Evolutionary conservation across 2,797 vertebrate species (phyloP).

Genomic region (Oreonectes daqikongensis): DNA sequence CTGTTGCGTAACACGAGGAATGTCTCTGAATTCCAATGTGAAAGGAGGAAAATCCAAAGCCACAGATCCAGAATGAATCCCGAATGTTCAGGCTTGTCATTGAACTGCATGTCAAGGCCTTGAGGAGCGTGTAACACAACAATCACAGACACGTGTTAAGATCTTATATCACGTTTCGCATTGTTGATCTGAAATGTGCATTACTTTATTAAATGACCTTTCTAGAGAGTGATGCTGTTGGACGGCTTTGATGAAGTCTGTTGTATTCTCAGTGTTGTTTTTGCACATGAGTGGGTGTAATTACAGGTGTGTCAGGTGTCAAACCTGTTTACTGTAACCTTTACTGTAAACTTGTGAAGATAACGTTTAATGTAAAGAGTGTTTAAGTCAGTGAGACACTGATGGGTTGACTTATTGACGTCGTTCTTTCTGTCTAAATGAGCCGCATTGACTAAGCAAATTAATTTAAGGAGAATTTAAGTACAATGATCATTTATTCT

Average conservation of each 20-base stretch:
- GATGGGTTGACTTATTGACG: no score
- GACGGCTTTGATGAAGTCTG: conserved; percentile 16
- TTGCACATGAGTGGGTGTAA: neutral
- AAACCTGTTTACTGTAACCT: neutral
- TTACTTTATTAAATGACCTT: neutral
- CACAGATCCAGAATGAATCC: neutral
- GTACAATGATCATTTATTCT: no score
- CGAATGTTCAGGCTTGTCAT: neutral
- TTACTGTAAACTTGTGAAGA: neutral
- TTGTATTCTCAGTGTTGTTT: neutral
- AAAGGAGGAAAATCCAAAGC: neutral
- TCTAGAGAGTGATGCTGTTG: neutral
- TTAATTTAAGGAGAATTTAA: no score
- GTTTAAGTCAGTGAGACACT: neutral
- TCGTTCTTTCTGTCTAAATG: no score
- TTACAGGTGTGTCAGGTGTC: neutral
- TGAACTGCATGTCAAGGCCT: neutral
- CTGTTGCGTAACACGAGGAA: neutral
- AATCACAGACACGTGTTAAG: neutral
- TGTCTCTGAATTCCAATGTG: neutral
- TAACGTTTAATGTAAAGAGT: neutral
- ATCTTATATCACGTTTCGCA: neutral
- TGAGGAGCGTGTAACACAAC: neutral
- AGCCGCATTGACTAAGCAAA: no score
- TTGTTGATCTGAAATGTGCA: neutral